Base-by-base conservation (phyloP, 2,888 invertebrate genomes). In the Yponomeuta cagnagella region DNA sequence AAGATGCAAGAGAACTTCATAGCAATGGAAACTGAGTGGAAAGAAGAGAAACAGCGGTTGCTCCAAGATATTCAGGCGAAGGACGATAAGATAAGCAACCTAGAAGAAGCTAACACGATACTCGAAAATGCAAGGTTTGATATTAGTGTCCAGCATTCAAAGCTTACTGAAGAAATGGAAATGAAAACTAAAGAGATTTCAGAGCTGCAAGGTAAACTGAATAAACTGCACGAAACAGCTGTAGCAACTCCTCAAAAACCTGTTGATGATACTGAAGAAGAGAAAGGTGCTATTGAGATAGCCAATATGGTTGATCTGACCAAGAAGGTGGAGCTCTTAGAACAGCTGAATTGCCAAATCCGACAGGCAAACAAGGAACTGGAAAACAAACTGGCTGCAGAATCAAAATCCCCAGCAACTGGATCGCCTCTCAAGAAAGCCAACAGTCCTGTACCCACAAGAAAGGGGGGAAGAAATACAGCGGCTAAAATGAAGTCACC, bases 1-100 rank as follows among this genome's bases (percentile, higher is more conserved):
- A 93, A 94, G 79, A 96, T 96, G 95, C 97, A 97, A 84, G 94
- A 95, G 77, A 95, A 95, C 83, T 96, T 97, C 82, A 90, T 95
- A 48, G 90, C 93, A 15, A 91, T 95, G 84, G 96, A 97, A 88
- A 88, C 90, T 68, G 94, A 95, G 74, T 94, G 96, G 93, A 95
- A 95, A 79, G 93, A 93, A 70, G 95, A 96, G 82, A 95, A 94
- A 78, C 86, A 90, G 63, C 92, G 85, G 77, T 84, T 95, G 71
- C 78, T 93, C 66, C 82, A 86, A 63, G 93, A 94, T 76, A 82
- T 95, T 72, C 88, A 91, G 74, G 90, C 91, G 74, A 94, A 93
- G 81, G 93, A 94, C 74, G 87, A 93, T 71, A 93, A 87, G 81
- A 93, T 94, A 70, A 79, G 79, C 69, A 92, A 88, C 75, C 83